Evolutionary conservation across 2,888 invertebrate genomes (phyloP), one percentile per base, ranked within the genome.

Genomic region (Chelonus formosanus): DNA sequence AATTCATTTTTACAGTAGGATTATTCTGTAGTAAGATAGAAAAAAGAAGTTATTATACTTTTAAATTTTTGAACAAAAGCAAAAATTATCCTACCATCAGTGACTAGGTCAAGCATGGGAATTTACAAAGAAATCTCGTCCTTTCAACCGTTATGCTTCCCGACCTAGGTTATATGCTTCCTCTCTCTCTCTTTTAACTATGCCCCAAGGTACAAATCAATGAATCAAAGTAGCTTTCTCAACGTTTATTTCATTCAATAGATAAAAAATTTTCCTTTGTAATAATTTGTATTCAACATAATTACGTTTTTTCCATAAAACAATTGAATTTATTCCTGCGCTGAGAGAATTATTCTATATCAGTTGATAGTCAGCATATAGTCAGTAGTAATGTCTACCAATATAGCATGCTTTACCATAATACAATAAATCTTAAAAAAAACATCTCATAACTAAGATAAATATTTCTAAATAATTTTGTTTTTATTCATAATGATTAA

Each of bases 41-140:
- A 7, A 34, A 52, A 52, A 52, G 32, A 52, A 32, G 20, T 48
- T 48, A 52, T 53, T 43, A 10, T 7, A 57, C 57, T 61, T 61
- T 43, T 4, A 52, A 52, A 43, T 52, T 61, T 34, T 40, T 50
- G n/a, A 7, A 52, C 8, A 52, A 32, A 52, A 34, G 34, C 8
- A 52, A 52, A 31, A 52, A 52, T 60, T 52, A 8, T 50, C 31
- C 32, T 43, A 43, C n/a, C 6, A 43, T 61, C 10, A 31, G n/a
- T 40, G 61, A 32, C 32, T 61, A 61, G 61, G 45, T 61, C 45
- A 61, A 50, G 60, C 60, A 53, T 52, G 20, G 20, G 44, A 61
- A 54, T 61, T 61, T 44, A 52, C n/a, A 43, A 31, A 6, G n/a
- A 53, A 52, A 40, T 34, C 32, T 53, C 10, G 43, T 53, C 53